Percentiles rank a stretch among this genome's conserved stretches.
Conservation (phyloP, 1,140 invertebrate species). For the Leptinotarsa texana region DNA sequence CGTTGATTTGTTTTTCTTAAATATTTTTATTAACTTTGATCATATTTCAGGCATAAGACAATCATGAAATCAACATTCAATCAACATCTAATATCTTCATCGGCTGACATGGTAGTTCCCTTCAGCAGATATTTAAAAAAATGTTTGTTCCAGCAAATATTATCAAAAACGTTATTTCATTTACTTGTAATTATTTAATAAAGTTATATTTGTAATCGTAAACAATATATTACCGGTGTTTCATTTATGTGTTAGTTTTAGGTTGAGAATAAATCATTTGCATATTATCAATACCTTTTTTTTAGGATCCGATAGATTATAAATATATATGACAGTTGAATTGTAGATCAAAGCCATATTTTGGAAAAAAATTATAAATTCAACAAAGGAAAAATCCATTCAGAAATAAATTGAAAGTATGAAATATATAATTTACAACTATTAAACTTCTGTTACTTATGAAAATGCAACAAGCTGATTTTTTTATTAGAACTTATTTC, state of each 20-base stretch:
- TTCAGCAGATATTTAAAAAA: slow-evolving; percentile 15
- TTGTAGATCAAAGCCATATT: too few species aligned
- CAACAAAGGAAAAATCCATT: too few species aligned
- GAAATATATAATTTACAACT: too few species aligned
- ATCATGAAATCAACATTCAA: background rate
- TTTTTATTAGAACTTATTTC: too few species aligned
- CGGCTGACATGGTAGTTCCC: slow-evolving; percentile 13
- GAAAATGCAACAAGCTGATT: too few species aligned
- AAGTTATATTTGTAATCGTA: slow-evolving; percentile 43
- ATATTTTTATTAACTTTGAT: slow-evolving; percentile 14
- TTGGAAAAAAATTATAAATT: too few species aligned
- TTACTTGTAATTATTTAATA: slow-evolving; percentile 40
- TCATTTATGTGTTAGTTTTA: slow-evolving; percentile 32
- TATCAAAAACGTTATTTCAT: slow-evolving; percentile 12
- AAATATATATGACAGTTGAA: background rate
- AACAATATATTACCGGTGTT: slow-evolving; percentile 30
- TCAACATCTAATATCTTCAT: slow-evolving; percentile 17
- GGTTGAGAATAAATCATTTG: slow-evolving; percentile 25
- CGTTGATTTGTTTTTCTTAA: slow-evolving; percentile 17
- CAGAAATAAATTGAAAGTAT: too few species aligned
- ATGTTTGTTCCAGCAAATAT: slow-evolving; percentile 33
- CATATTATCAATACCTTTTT: slow-evolving; percentile 5
- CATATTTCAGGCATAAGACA: background rate
- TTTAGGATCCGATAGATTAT: background rate
- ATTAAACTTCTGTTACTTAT: too few species aligned